phyloP scores from a whole-genome alignment of 2,113 vertebrate genomes.

The Chelonoidis abingdonii region DNA sequence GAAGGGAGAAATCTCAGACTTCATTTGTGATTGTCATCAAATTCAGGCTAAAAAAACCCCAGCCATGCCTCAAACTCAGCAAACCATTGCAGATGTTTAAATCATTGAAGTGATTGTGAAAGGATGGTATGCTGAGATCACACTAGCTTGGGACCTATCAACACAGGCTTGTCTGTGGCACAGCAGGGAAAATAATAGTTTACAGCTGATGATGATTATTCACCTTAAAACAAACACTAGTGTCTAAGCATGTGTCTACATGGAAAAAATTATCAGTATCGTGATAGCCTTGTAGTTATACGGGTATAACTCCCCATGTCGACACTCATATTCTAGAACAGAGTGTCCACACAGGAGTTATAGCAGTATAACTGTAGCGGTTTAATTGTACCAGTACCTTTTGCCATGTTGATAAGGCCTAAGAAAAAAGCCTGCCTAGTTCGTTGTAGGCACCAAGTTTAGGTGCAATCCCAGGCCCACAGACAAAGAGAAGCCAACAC shows the following conservation, averaged over 20 bases:
- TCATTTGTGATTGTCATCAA: background rate
- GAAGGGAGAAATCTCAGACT: slow-evolving; percentile 1
- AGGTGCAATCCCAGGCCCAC: fast-evolving
- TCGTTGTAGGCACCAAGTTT: background rate
- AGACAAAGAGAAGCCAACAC: background rate
- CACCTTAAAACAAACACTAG: background rate
- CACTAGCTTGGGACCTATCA: background rate
- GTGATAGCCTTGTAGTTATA: background rate
- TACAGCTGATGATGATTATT: slow-evolving; percentile 20
- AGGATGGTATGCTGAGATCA: background rate
- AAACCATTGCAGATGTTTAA: background rate
- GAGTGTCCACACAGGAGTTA: slow-evolving; percentile 1
- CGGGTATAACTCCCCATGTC: background rate
- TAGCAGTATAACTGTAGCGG: background rate
- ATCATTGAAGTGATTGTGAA: background rate
- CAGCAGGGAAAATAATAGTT: slow-evolving; percentile 3
- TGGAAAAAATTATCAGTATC: slow-evolving; percentile 25
- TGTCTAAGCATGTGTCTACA: background rate
- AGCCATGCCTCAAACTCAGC: background rate
- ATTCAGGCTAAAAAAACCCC: slow-evolving; percentile 3
- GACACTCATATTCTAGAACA: slow-evolving; percentile 16
- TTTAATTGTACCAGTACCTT: slow-evolving; percentile 31
- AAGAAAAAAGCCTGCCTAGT: background rate
- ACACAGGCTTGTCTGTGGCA: background rate
- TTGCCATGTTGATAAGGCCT: background rate